Evolutionary conservation across 2,888 invertebrate species (phyloP).

Genomic region (Cryptosula pallasiana): DNA sequence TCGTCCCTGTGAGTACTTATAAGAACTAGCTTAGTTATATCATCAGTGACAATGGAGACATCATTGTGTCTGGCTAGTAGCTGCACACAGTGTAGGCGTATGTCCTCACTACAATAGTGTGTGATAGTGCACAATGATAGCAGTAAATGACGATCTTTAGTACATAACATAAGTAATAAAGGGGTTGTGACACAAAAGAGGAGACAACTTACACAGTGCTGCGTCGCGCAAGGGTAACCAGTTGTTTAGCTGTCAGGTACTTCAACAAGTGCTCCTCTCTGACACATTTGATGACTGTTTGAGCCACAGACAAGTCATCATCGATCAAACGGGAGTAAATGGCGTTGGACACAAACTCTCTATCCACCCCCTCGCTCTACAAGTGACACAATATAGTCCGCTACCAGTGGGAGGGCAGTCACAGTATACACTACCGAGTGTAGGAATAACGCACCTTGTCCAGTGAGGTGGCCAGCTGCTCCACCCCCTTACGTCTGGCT

Average conservation of each 20-base stretch:
- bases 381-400: no score
- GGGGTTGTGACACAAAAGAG: no score
- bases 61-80: background rate
- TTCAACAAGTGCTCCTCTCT: background rate
- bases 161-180: no score
- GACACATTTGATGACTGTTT: conserved; percentile 32
- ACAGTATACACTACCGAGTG: no score
- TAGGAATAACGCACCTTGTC: background rate
- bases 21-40: background rate
- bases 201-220: no score
- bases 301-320: conserved; percentile 45
- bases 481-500: conserved; percentile 65
- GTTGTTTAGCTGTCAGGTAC: conserved; percentile 4
- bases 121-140: no score
- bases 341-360: conserved; percentile 54
- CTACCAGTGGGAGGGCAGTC: no score
- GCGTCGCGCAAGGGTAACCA: background rate
- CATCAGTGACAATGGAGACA: background rate
- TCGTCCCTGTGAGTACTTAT: background rate
- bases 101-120: background rate
- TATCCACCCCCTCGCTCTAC: conserved; percentile 39
- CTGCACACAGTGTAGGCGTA: background rate
- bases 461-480: conserved; percentile 57
- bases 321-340: conserved; percentile 55
- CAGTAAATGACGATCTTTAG: no score